Evolutionary conservation across 2,888 invertebrate genomes (phyloP), one percentile per base, ranked within the genome.

Genomic region (Isotomurus palustris): DNA sequence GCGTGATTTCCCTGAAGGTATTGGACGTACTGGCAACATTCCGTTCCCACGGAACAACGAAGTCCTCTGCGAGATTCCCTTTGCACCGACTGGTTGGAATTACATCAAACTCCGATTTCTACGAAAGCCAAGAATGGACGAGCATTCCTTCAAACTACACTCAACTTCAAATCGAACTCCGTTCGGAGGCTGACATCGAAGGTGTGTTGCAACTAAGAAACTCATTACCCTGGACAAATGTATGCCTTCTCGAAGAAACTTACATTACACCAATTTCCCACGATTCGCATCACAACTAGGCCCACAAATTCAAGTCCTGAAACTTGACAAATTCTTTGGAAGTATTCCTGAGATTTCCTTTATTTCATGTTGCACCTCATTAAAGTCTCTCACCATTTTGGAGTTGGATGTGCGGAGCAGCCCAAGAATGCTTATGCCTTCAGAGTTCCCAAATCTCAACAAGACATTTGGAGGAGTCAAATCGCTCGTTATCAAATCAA

Each of bases 231-330:
- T 49, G 49, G 49, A 49, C 24, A 10, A 49, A 49, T 21, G 24
- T 49, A 4, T 49, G 49, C 49, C 32, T 49, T 21, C 24, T 25
- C 6, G 19, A 49, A 22, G 49, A 49, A 35, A 21, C 35, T 35
- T 49, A 49, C 36, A 49, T 49, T 49, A 27, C 36, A 8, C 21
- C 3, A 49, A 49, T 36, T 49, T 49, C 35, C 35, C 49, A 12
- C 49, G 49, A 6, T 49, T 49, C 21, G 49, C 49, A 10, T 49
- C 49, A 10, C 49, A 29, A 35, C 19, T 49, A 5, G 49, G 35
- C 3, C 49, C 49, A 19, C 24, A 22, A 35, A 49, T 49, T 21
- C 35, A 21, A 32, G 12, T 35, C 24, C 35, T 49, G 36, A 49
- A 49, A 27, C 32, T 49, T 8, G 35, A 49, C 49, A 29, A 49